phyloP scores from a whole-genome alignment of 2,888 invertebrate species.

The Chymomyza caudatula region DNA sequence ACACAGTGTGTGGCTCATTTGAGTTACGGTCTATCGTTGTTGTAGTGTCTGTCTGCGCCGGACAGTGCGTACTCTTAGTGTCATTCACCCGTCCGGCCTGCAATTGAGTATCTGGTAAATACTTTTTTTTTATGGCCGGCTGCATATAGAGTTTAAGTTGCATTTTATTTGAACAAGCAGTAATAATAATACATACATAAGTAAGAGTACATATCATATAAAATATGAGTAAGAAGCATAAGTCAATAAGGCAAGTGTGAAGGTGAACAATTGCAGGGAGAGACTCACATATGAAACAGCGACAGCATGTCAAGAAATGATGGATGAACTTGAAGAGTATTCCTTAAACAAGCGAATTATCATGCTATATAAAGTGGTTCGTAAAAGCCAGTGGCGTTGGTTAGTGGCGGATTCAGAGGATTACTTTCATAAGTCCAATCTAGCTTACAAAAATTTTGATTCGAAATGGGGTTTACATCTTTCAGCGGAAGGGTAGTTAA shows the following conservation, averaged over 20 bases:
- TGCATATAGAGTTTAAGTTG: conserved; percentile 37
- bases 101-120: conserved; percentile 56
- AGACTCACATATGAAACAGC: conserved; percentile 14
- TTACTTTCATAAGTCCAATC: too few relatives aligned
- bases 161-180: conserved; percentile 48
- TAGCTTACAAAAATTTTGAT: too few relatives aligned
- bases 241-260: conserved; percentile 19
- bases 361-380: not conserved
- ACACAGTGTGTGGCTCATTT: conserved; percentile 56
- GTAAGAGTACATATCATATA: conserved; percentile 9
- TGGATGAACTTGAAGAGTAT: not conserved
- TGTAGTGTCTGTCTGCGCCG: not conserved
- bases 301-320: conserved; percentile 2
- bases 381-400: not conserved
- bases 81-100: conserved; percentile 44
- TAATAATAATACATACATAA: conserved; percentile 30
- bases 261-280: conserved; percentile 24
- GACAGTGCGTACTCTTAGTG: conserved; percentile 34
- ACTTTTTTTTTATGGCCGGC: conserved; percentile 43
- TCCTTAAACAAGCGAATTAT: not conserved
- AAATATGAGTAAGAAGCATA: conserved; percentile 27
- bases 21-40: not conserved
- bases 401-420: not conserved
- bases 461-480: too few relatives aligned
- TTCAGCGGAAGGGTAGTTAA: too few relatives aligned